Evolutionary conservation across 1,140 invertebrate genomes (phyloP), one percentile per base, ranked within the genome.

Genomic region (Drosophila varians): DNA sequence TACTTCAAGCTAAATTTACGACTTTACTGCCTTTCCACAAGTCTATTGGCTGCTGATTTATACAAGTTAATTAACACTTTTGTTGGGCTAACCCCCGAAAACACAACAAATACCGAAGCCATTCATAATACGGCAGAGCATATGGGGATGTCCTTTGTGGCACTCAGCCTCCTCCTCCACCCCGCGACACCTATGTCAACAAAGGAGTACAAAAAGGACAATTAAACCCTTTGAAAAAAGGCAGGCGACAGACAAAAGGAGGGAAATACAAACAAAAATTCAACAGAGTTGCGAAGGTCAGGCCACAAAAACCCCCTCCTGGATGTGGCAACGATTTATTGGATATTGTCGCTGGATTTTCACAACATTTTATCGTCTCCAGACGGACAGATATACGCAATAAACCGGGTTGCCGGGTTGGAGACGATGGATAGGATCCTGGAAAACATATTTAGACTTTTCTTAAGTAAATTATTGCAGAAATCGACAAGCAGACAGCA

Each of bases 11-110:
- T 34, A 28, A 66, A 66, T 66, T 72, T 71, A 57, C 46, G 38
- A 48, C 34, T 23, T 49, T 16, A n/a, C 12, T n/a, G 34, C 62
- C 36, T 34, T 26, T 47, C 28, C 28, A 57, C 14, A 43, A 79
- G 60, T 84, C 43, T 54, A 79, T 69, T 58, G 65, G 38, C 76
- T 12, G 40, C 60, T 86, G 79, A 84, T 86, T 84, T 84, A 84
- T 80, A 86, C 79, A 84, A 80, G 79, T 84, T 86, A 84, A 84
- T 84, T 84, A 84, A 84, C 80, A 84, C 80, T 70, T 86, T 84
- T 57, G 42, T 74, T 51, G 55, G 51, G 51, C 56, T 56, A 36
- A 43, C 56, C 65, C 65, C 62, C 65, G 19, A 58, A 77, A 80
- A 55, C 54, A 51, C 60, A 68, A 65, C 34, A 45, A 52, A 52